Evolutionary conservation across 2,888 invertebrate genomes (phyloP).

Genomic region (Tipula confusa): DNA sequence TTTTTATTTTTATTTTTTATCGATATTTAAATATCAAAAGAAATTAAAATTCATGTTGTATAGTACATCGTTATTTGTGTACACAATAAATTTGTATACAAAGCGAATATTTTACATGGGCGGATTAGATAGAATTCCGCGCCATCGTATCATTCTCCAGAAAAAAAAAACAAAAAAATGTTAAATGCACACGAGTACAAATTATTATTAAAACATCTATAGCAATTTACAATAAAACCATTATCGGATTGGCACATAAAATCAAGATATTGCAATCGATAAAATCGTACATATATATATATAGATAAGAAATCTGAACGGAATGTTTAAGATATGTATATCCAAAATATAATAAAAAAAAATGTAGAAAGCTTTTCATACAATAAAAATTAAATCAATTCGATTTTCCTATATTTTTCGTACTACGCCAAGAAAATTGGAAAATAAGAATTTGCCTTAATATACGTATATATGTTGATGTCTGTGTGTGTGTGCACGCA

Average conservation of each 20-base stretch:
- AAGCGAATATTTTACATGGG: background rate
- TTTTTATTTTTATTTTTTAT: too few species aligned
- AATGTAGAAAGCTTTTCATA: background rate
- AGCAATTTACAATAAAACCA: background rate
- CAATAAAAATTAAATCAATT: slow-evolving; percentile 12
- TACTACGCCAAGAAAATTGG: background rate
- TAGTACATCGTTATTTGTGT: background rate
- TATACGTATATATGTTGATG: background rate
- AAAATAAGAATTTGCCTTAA: background rate
- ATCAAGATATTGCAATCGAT: background rate
- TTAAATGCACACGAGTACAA: background rate
- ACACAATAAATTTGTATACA: background rate
- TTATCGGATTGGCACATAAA: background rate
- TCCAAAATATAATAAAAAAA: background rate
- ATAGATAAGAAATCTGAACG: background rate
- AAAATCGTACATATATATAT: too few species aligned
- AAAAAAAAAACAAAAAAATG: background rate
- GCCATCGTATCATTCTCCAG: background rate
- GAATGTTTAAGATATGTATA: background rate
- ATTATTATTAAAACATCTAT: background rate
- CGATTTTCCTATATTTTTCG: background rate
- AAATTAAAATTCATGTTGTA: background rate
- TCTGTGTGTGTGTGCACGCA: background rate
- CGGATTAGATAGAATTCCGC: background rate
- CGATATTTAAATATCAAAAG: background rate